These are phyloP conservation scores for Pelecanus crispus DNA, from an alignment of 2,113 vertebrate genomes.

Conservation along the genomic window DNA sequence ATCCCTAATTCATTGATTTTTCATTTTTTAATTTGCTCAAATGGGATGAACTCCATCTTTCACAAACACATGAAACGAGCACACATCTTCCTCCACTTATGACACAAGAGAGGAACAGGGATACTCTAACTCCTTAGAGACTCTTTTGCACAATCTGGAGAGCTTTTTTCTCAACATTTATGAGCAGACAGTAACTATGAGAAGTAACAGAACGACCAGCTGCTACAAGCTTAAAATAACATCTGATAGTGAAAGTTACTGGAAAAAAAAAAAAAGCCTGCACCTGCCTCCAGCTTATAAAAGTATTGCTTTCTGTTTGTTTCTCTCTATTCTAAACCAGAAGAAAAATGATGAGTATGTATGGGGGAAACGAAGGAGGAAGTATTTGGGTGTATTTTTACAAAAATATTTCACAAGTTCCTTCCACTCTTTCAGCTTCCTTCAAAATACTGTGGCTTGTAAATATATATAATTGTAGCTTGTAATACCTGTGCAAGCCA, in stretches of 20 bases:
- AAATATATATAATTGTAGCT: no score
- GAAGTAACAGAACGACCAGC: background rate
- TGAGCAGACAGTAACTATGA: background rate
- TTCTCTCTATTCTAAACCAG: background rate
- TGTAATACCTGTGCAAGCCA: background rate
- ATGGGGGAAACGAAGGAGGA: constrained; percentile 17
- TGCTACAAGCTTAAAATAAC: constrained; percentile 45
- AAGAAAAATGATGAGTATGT: constrained; percentile 25
- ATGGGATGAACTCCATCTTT: background rate
- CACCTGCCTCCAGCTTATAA: constrained; percentile 43
- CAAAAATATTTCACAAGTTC: constrained; percentile 24
- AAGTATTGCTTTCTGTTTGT: constrained; percentile 4
- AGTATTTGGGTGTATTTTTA: constrained; percentile 35
- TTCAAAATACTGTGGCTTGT: background rate
- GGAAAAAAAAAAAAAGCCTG: background rate
- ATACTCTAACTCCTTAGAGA: background rate
- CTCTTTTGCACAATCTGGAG: background rate
- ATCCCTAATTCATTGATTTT: background rate
- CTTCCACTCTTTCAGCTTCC: constrained; percentile 3
- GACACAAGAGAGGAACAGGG: background rate
- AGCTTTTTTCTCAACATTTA: background rate
- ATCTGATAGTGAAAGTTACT: constrained; percentile 29
- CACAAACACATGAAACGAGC: background rate
- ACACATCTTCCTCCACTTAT: background rate
- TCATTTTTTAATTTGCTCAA: background rate